Evolutionary conservation across 1,140 invertebrate genomes (phyloP), one percentile per base, ranked within the genome.

Genomic region (Bombus vancouverensis): DNA sequence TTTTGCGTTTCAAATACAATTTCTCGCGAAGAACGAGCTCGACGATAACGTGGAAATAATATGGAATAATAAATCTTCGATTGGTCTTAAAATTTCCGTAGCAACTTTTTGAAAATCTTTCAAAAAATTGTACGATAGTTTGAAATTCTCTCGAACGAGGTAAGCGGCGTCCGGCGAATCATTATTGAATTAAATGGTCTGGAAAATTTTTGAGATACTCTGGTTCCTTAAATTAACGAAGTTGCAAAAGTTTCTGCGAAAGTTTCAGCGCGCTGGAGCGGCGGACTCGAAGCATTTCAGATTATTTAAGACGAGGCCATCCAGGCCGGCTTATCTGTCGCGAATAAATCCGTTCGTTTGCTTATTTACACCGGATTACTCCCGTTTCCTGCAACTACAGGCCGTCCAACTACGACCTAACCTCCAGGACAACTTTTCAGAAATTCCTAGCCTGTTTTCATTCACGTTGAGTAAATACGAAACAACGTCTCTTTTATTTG

Each of bases 121-220:
- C 10, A 13, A n/a, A n/a, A 68, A 68, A 22, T 68, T 4, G 1
- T 10, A 8, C 3, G 12, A 3, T 22, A 62, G 9, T 77, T 13
- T 0, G 37, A 15, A 57, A 22, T 5, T 37, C n/a, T 6, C 73
- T 12, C 0, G 25, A 12, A 57, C n/a, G 74, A 62, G 44, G 28
- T 32, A 25, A 13, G 22, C 32, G 25, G 18, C 5, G 62, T 37
- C 42, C 42, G 25, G 42, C 42, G 47, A 18, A 75, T 82, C 53
- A 62, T 75, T 82, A 82, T 74, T 44, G 70, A 82, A 82, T 82
- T 82, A 82, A 82, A 82, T 65, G 28, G 80, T 15, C 71, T 42
- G 80, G 39, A 82, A 82, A 82, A 82, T 82, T 74, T 74, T 82
- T 82, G 80, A 82, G 53, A 62, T 82, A 82, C 74, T 15, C 71